These are phyloP conservation scores for Litoditis marina DNA, from an alignment of 2,888 invertebrate species.

Conservation along the genomic window DNA sequence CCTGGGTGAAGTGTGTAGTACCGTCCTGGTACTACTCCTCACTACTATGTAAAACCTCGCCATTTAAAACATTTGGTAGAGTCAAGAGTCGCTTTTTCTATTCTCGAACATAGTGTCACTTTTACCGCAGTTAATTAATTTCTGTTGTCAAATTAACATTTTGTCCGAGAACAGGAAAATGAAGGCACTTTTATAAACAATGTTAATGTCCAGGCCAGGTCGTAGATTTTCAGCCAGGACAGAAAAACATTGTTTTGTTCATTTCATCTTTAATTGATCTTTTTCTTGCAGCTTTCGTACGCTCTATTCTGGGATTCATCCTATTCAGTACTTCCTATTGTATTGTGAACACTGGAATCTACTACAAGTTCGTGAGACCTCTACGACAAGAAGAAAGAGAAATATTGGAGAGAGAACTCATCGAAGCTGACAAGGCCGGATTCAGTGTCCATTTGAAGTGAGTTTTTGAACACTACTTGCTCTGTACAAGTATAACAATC, in stretches of 20 bases:
- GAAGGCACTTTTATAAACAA: background rate
- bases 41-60: no score
- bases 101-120: no score
- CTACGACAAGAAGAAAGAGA: conserved; percentile 54
- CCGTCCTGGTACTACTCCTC: no score
- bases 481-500: background rate
- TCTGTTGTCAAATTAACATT: background rate
- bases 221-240: background rate
- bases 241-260: background rate
- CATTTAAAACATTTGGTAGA: no score
- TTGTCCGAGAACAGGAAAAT: background rate
- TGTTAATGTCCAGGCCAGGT: background rate
- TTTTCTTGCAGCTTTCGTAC: conserved; percentile 43
- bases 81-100: no score
- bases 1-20: no score
- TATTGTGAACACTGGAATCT: conserved; percentile 51
- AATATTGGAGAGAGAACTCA: conserved; percentile 52
- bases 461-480: no score
- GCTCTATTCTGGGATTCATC: conserved; percentile 51
- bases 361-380: conserved; percentile 55
- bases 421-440: conserved; percentile 58
- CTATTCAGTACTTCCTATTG: conserved; percentile 54
- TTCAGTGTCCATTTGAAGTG: conserved; percentile 43
- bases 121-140: no score
- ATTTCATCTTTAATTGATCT: background rate